Base-by-base conservation (phyloP, 2,113 vertebrate species). In the Pangasianodon gigas region DNA sequence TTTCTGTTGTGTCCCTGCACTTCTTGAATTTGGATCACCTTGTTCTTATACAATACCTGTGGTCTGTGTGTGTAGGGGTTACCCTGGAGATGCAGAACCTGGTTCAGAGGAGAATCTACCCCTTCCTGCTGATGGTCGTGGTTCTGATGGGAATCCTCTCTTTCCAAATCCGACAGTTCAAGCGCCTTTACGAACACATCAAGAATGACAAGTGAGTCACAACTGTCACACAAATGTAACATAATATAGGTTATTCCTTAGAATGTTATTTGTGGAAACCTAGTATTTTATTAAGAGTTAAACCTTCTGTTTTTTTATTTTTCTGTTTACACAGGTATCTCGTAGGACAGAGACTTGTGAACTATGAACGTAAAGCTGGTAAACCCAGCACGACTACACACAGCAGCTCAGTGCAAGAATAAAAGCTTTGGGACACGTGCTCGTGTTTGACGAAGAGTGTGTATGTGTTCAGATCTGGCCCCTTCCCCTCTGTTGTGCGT, bases 151-250 rank as follows among this genome's bases (percentile, higher is more conserved):
- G 96, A 89, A 97, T 99, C 94, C 94, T 99, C 24, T 99, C 98
- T 94, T 99, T 99, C 95, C 98, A 99, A 96, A 97, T 99, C 90
- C 97, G 98, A 92, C 98, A 99, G 93, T 99, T 99, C 94, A 99
- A 98, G 96, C 98, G 98, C 93, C 98, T 99, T 95, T 99, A 99
- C 92, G 98, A 99, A 92, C 98, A 99, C 94, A 99, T 99, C 95
- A 99, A 99, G 95, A 99, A 99, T 32, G 98, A 99, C 96, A 99
- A 99, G 98, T 99, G 97, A 95, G 85, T 84, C 8, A 29, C n/a
- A 37, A 51, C n/a, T 1, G 24, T 44, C 44, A 29, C 24, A 37
- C 56, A 41, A 85, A 29, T 7, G 32, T 21, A 3, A 19, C 8
- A 46, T 62, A 13, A 9, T 75, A n/a, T 19, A 32, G 32, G 37